Base-by-base conservation (phyloP, 35 echinoderm and acorn worm species). In the Apostichopus parvimensis region DNA sequence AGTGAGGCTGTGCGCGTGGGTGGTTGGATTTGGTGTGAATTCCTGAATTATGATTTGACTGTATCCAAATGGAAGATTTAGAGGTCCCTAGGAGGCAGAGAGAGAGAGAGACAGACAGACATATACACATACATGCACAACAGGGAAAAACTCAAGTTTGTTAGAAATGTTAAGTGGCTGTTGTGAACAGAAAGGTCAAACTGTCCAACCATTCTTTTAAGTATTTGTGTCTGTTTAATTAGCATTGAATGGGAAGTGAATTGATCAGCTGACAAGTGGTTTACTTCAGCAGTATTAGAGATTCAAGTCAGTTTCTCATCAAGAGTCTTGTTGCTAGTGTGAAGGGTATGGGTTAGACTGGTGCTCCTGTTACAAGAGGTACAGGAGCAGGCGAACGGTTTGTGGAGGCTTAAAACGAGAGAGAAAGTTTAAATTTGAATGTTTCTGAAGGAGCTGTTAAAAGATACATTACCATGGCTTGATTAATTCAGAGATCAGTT, bases 11-110 rank as follows among this genome's bases (percentile, higher is more conserved):
- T 84, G 55, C 58, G 81, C 81, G 81, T 84, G 81, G 81, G 81
- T 58, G 81, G 81, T 58, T 84, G 81, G 57, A 84, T 53, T 84
- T 59, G 81, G 81, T 84, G 81, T 84, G 81, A 84, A 84, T 84
- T 84, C 24, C 54, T 84, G 58, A 84, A 84, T 84, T 84, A 84
- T 84, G 81, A 84, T 84, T 57, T 84, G 81, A 56, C 81, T 84
- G 15, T 84, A 58, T 84, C 81, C 81, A 84, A 20, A 60, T 45
- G 79, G 81, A 84, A 22, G 57, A 84, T 84, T 58, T n/a, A 84
- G 53, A 84, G 81, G 81, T 84, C 81, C 81, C 81, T 84, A 84
- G 81, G 81, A 84, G 57, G 54, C 18, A 52, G 24, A 59, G 54
- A 54, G n/a, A 7, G n/a, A 55, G 14, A 82, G 52, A 28, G 26